Conservation (phyloP, 2,797 vertebrate species). For the Oreochromis mossambicus region DNA sequence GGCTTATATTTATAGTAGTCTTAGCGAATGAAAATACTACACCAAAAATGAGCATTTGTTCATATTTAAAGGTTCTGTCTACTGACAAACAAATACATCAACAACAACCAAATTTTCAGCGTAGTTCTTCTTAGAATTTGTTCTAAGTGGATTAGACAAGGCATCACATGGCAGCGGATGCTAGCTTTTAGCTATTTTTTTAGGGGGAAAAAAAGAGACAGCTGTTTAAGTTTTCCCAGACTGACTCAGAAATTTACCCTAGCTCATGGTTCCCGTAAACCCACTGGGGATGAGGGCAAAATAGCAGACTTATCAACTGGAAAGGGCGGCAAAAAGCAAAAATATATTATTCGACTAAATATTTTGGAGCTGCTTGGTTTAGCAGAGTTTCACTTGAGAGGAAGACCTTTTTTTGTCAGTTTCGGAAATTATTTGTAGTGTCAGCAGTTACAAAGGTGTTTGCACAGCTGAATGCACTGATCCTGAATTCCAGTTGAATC, state of each 20-base stretch:
- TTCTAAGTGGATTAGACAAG: not conserved
- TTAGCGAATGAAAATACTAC: not conserved
- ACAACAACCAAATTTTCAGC: not conserved
- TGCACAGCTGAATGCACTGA: conserved; percentile 28
- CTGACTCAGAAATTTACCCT: conserved; percentile 60
- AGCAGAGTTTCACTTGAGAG: conserved; percentile 1
- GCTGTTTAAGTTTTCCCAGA: conserved; percentile 59
- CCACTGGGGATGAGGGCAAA: not conserved
- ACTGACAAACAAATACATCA: not conserved
- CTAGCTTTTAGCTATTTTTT: not conserved
- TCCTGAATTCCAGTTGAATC: not conserved
- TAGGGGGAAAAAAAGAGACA: conserved; percentile 12
- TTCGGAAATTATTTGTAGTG: not conserved
- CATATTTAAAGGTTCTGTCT: not conserved
- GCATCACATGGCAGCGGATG: not conserved
- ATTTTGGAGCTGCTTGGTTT: conserved; percentile 3
- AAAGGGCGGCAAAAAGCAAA: not conserved
- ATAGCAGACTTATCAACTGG: not conserved
- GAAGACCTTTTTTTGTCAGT: not conserved
- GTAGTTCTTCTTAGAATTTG: not conserved
- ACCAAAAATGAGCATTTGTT: not conserved
- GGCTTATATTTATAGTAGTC: not conserved
- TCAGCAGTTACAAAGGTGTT: conserved; percentile 19
- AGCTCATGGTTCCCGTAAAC: conserved; percentile 55
- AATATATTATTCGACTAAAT: conserved; percentile 52